Percentiles rank a stretch among this genome's conserved stretches.
Evolutionary conservation across 2,797 vertebrate species (phyloP).

Genomic region (Eutrigla gurnardus): DNA sequence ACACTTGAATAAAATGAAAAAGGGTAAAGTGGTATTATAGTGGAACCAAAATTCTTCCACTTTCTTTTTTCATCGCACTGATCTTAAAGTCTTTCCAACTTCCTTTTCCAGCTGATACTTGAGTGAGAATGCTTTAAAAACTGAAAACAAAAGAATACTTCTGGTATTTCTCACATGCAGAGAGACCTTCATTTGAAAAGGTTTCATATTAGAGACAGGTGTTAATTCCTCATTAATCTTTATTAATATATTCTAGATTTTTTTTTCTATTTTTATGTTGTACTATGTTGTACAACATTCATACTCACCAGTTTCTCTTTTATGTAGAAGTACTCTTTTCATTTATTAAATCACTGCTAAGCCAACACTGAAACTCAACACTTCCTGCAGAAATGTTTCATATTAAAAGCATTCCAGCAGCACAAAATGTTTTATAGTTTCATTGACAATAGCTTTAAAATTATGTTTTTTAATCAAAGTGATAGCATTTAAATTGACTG

Average conservation of each 20-base stretch:
- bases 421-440: no score
- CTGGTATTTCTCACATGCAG: neutral
- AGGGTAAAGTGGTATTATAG: conserved; percentile 8
- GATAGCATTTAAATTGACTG: no score
- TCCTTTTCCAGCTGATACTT: neutral
- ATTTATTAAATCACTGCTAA: no score
- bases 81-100: neutral
- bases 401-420: no score
- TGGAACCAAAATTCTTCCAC: conserved; percentile 7
- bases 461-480: no score
- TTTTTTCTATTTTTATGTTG: neutral
- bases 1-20: conserved; percentile 24
- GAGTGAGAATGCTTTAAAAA: neutral
- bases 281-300: neutral
- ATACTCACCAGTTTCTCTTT: no score
- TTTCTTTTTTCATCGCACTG: neutral
- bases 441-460: no score
- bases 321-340: no score
- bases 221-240: neutral
- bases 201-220: neutral
- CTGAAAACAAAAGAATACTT: neutral
- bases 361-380: no score
- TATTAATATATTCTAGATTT: neutral
- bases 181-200: conserved; percentile 7
- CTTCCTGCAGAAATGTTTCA: no score